These are phyloP conservation scores for Polypedilum vanderplanki DNA, from an alignment of 1,140 invertebrate genomes.

Conservation along the genomic window DNA sequence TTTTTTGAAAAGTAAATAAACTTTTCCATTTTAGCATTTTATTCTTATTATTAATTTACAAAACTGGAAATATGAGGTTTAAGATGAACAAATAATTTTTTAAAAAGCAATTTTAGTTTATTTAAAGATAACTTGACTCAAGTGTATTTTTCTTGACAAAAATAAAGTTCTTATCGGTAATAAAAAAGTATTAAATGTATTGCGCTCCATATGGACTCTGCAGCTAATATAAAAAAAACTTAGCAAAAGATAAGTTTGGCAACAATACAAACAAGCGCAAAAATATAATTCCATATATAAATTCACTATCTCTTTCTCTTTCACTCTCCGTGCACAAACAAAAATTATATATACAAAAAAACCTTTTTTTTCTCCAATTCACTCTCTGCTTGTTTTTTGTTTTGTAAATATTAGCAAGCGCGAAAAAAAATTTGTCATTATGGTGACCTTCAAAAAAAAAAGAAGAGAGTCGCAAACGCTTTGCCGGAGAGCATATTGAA, in stretches of 20 bases:
- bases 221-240: not conserved
- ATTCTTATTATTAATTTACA: too few species aligned
- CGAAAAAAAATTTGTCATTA: slow-evolving; percentile 24
- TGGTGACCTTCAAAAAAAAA: slow-evolving; percentile 24
- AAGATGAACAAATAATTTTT: too few species aligned
- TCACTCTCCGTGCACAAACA: not conserved
- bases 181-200: too few species aligned
- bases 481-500: slow-evolving; percentile 15
- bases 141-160: too few species aligned
- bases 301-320: not conserved
- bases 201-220: too few species aligned
- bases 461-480: not conserved
- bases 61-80: too few species aligned
- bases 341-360: too few species aligned
- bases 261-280: not conserved
- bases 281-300: not conserved
- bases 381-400: not conserved
- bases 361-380: not conserved
- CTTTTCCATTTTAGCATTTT: too few species aligned
- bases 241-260: not conserved
- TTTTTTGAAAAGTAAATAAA: too few species aligned
- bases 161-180: too few species aligned
- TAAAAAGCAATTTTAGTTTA: too few species aligned
- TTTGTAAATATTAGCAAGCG: slow-evolving; percentile 17
- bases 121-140: too few species aligned